Percentiles rank a stretch among this genome's conserved stretches.
Evolutionary conservation across 2,888 invertebrate genomes (phyloP).

Genomic region (Idaea aversata): DNA sequence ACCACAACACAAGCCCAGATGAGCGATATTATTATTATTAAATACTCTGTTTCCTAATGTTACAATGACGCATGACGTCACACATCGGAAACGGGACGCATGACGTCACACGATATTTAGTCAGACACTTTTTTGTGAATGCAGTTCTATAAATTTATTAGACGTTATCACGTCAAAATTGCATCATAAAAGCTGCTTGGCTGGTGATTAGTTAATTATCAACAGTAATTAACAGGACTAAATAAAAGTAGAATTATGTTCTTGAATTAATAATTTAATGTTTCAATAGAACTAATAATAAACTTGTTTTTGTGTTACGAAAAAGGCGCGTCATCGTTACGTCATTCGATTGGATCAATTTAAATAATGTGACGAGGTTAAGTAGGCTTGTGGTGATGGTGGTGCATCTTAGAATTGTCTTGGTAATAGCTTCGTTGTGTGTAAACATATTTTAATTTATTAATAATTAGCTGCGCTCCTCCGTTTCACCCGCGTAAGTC

Average conservation of each 20-base stretch:
- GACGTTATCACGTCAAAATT: too few relatives aligned
- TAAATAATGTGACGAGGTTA: background rate
- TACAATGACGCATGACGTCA: too few relatives aligned
- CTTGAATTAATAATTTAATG: background rate
- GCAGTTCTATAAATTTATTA: too few relatives aligned
- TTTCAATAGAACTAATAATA: background rate
- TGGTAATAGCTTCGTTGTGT: background rate
- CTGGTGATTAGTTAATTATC: background rate
- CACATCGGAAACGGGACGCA: too few relatives aligned
- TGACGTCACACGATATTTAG: too few relatives aligned
- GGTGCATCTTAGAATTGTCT: background rate
- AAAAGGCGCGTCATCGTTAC: background rate
- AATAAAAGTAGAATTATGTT: background rate
- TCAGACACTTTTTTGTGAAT: too few relatives aligned
- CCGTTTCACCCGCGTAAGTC: too few relatives aligned
- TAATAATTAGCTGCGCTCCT: too few relatives aligned
- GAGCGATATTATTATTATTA: too few relatives aligned
- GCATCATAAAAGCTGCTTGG: background rate
- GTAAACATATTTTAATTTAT: too few relatives aligned
- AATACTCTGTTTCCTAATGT: too few relatives aligned
- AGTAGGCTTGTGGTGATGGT: background rate
- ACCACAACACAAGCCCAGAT: too few relatives aligned
- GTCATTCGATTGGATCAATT: background rate
- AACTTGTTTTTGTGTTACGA: background rate
- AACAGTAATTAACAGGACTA: background rate